Conservation (phyloP, 2,888 invertebrate genomes). For the Diplazon laetatorius region DNA sequence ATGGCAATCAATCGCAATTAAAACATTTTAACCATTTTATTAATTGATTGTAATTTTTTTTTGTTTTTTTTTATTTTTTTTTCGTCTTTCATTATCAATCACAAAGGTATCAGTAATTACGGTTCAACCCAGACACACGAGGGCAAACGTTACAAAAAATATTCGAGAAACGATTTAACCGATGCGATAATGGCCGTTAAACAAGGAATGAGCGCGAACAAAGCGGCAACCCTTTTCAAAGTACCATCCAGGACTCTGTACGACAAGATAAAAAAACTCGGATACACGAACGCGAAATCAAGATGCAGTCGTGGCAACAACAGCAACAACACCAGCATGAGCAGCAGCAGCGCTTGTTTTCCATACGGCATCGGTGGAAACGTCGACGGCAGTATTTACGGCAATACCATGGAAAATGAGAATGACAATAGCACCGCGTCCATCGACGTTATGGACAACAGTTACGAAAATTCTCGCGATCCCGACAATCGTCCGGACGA, state of each 20-base stretch:
- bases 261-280: conserved; percentile 95
- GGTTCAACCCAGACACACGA: conserved; percentile 92
- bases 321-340: conserved; percentile 70
- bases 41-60: neutral
- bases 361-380: conserved; percentile 86
- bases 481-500: conserved; percentile 87
- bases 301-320: conserved; percentile 81
- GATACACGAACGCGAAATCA: conserved; percentile 91
- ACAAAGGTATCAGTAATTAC: conserved; percentile 82
- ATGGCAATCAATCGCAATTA: too few species aligned
- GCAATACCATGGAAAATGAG: conserved; percentile 74
- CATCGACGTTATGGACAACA: conserved; percentile 81
- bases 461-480: conserved; percentile 86
- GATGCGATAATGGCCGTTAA: conserved; percentile 94
- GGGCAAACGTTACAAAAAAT: conserved; percentile 97
- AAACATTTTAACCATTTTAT: too few species aligned
- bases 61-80: neutral
- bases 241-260: conserved; percentile 95
- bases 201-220: conserved; percentile 94
- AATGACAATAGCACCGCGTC: conserved; percentile 74
- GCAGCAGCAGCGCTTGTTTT: conserved; percentile 83
- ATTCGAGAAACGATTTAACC: conserved; percentile 93
- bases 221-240: conserved; percentile 93
- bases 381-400: conserved; percentile 83
- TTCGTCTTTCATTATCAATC: too few species aligned